Percentiles rank a stretch among this genome's conserved stretches.
These are phyloP conservation scores for Plumapathes pennacea DNA, from an alignment of 92 coral and sea anemone species.

Conservation along the genomic window DNA sequence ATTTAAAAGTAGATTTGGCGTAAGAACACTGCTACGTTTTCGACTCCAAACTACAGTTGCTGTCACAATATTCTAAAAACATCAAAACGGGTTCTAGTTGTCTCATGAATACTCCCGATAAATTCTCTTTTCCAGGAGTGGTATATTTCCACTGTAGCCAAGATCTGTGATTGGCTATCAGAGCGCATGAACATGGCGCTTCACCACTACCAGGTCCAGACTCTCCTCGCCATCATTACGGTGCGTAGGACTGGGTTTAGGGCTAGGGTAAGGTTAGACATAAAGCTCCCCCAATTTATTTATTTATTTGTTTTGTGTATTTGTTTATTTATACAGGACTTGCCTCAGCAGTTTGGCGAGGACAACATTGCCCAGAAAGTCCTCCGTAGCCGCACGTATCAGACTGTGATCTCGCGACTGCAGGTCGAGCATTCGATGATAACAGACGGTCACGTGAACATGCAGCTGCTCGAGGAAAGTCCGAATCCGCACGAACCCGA, in stretches of 20 bases:
- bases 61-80: no score
- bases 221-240: slow-evolving; percentile 87
- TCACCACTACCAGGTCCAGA: slow-evolving; percentile 87
- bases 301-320: neutral
- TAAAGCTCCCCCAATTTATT: neutral
- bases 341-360: slow-evolving; percentile 67
- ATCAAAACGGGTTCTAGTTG: no score
- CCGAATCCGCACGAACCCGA: slow-evolving; percentile 58
- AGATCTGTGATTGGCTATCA: slow-evolving; percentile 86
- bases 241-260: slow-evolving; percentile 45
- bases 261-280: no score
- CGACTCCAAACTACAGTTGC: no score
- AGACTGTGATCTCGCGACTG: slow-evolving; percentile 78
- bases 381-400: slow-evolving; percentile 75
- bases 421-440: slow-evolving; percentile 92
- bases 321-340: slow-evolving; percentile 45
- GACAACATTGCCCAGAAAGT: slow-evolving; percentile 64
- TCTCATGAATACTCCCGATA: neutral
- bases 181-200: slow-evolving; percentile 89
- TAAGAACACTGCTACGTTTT: no score
- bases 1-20: no score
- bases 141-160: slow-evolving; percentile 74
- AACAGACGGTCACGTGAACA: slow-evolving; percentile 81
- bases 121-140: slow-evolving; percentile 53
- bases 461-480: slow-evolving; percentile 63